Evolutionary conservation across 1,140 invertebrate species (phyloP).

Genomic region (Epicauta chinensis): DNA sequence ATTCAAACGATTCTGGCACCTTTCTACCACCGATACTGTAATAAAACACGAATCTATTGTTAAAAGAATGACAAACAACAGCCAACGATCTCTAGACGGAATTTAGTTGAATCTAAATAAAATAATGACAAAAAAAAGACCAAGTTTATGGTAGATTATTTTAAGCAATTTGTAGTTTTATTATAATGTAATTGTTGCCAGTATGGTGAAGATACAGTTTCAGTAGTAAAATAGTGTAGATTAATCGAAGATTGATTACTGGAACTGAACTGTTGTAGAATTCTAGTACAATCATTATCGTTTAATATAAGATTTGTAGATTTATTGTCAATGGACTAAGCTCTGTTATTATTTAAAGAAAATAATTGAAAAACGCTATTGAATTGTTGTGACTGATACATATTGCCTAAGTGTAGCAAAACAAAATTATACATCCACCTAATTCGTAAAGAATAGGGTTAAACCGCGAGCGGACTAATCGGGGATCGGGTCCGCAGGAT

Average conservation of each 20-base stretch:
- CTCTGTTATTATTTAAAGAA: conserved; percentile 9
- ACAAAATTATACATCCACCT: too few relatives aligned
- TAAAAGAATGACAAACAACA: too few relatives aligned
- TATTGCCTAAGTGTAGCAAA: conserved; percentile 18
- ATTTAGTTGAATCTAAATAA: background rate
- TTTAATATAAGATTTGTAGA: conserved; percentile 3
- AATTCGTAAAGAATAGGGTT: too few relatives aligned
- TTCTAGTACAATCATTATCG: conserved; percentile 15
- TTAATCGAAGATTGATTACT: background rate
- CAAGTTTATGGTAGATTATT: conserved; percentile 4
- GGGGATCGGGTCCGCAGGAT: too few relatives aligned
- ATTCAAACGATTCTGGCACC: conserved; percentile 58
- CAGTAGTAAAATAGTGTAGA: conserved; percentile 1
- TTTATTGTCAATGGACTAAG: conserved; percentile 4
- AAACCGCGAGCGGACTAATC: too few relatives aligned
- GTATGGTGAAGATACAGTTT: conserved; percentile 8
- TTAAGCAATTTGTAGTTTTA: background rate
- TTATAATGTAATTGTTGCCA: conserved; percentile 11
- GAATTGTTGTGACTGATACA: conserved; percentile 23
- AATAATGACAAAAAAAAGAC: conserved; percentile 3
- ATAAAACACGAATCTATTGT: conserved; percentile 5
- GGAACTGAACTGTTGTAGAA: conserved; percentile 10
- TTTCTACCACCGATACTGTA: conserved; percentile 59
- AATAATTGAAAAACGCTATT: conserved; percentile 7
- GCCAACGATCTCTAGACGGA: conserved; percentile 25